These are phyloP conservation scores for Hydrocynus forskahlii DNA, from an alignment of 2,797 vertebrate species.

Conservation along the genomic window DNA sequence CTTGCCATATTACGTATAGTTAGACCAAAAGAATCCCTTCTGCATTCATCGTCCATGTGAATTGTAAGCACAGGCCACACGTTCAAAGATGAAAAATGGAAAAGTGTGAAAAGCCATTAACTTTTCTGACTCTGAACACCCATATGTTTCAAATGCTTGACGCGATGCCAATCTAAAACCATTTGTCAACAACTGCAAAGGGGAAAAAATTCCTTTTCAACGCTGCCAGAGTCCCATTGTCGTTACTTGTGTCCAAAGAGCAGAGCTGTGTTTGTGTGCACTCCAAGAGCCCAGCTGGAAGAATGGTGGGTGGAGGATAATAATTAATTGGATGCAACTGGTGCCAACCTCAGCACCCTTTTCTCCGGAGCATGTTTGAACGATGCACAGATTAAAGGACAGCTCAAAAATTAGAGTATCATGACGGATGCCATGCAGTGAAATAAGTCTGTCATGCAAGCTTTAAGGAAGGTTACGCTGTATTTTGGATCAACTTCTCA, in stretches of 20 bases:
- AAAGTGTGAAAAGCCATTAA: slow-evolving; percentile 57
- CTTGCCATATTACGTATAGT: background rate
- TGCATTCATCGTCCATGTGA: slow-evolving; percentile 40
- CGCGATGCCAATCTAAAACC: slow-evolving; percentile 56
- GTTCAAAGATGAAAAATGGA: slow-evolving; percentile 55
- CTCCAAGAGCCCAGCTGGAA: slow-evolving; percentile 46
- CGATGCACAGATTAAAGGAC: slow-evolving; percentile 9
- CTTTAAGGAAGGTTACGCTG: slow-evolving; percentile 23
- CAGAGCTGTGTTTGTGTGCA: slow-evolving; percentile 42
- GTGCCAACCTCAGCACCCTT: slow-evolving; percentile 45
- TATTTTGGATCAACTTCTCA: slow-evolving; percentile 17
- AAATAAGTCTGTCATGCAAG: slow-evolving; percentile 33
- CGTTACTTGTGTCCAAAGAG: slow-evolving; percentile 56
- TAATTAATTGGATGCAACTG: slow-evolving; percentile 53
- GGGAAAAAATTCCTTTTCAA: slow-evolving; percentile 52
- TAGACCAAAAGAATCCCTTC: background rate
- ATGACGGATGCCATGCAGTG: slow-evolving; percentile 26
- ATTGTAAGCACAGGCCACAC: slow-evolving; percentile 46
- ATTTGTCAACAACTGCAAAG: slow-evolving; percentile 58
- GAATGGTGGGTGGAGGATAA: slow-evolving; percentile 42
- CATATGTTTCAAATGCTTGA: slow-evolving; percentile 56
- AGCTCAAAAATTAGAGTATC: background rate
- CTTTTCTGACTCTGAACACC: slow-evolving; percentile 54
- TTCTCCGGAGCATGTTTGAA: slow-evolving; percentile 12
- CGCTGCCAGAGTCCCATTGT: slow-evolving; percentile 46